These are phyloP conservation scores for Sparus aurata DNA, from an alignment of 2,797 vertebrate species.

Conservation along the genomic window DNA sequence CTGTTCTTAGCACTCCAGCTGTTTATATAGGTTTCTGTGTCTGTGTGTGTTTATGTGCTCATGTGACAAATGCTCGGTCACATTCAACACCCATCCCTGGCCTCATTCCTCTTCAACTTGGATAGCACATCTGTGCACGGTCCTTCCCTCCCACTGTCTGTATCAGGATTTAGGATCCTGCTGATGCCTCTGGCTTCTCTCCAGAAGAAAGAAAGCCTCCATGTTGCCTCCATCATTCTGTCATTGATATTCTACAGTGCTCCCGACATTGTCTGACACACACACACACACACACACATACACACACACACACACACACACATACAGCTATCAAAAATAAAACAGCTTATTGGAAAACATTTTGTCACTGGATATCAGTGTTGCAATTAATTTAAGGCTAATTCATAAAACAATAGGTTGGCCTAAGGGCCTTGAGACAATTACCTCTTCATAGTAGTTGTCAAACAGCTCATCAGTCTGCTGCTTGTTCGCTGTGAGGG, in stretches of 20 bases:
- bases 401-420: conserved; percentile 65
- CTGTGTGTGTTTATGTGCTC: conserved; percentile 26
- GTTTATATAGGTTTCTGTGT: conserved; percentile 53
- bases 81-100: conserved; percentile 65
- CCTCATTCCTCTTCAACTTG: conserved; percentile 64
- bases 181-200: conserved; percentile 50
- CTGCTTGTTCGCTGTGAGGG: conserved; percentile 51
- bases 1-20: conserved; percentile 61
- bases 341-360: conserved; percentile 64
- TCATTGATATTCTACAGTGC: conserved; percentile 70
- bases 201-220: conserved; percentile 51
- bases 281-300: conserved; percentile 17
- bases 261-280: conserved; percentile 10
- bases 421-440: conserved; percentile 50
- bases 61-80: conserved; percentile 59
- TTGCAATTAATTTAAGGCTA: conserved; percentile 68
- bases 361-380: conserved; percentile 38
- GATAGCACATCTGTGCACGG: conserved; percentile 56
- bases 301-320: conserved; percentile 10
- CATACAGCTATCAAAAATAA: conserved; percentile 44
- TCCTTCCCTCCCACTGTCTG: conserved; percentile 35
- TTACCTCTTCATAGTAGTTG: conserved; percentile 43
- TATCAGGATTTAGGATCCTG: conserved; percentile 46
- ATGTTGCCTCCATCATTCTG: conserved; percentile 40
- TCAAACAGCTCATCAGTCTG: conserved; percentile 57